Percentiles rank a stretch among this genome's conserved stretches.
These are phyloP conservation scores for Desmodus rotundus DNA, from an alignment of 2,113 vertebrate genomes.

Conservation along the genomic window DNA sequence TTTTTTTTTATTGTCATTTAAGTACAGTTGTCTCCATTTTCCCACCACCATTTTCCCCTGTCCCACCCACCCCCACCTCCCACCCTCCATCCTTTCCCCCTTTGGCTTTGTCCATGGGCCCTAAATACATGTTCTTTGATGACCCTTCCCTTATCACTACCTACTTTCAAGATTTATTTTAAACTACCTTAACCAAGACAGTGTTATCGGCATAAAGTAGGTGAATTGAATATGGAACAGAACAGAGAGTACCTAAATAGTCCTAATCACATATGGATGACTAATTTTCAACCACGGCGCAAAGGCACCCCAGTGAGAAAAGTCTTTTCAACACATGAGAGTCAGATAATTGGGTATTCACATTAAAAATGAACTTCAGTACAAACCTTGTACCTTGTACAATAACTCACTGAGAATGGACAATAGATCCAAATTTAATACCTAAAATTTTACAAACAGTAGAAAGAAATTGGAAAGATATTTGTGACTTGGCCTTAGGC, in stretches of 20 bases:
- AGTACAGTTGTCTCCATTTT: too few relatives aligned
- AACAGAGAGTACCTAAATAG: neutral
- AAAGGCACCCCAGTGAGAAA: neutral
- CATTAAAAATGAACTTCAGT: neutral
- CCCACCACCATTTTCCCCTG: too few relatives aligned
- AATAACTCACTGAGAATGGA: neutral
- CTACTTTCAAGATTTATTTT: neutral
- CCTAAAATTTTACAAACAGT: neutral
- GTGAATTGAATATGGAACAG: neutral
- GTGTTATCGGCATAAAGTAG: neutral
- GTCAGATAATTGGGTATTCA: neutral
- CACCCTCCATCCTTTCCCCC: too few relatives aligned
- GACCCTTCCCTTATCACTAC: neutral
- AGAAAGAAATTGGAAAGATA: neutral
- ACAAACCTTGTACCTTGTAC: neutral
- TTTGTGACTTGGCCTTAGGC: neutral
- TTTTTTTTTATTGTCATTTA: too few relatives aligned
- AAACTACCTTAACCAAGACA: neutral
- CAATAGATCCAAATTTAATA: neutral
- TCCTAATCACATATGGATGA: neutral
- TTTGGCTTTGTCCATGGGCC: too few relatives aligned
- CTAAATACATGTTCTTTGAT: too few relatives aligned
- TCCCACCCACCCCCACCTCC: too few relatives aligned
- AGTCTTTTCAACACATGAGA: neutral
- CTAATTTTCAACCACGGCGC: neutral